Percentiles rank a stretch among this genome's conserved stretches.
Evolutionary conservation across 2,888 invertebrate species (phyloP).

Genomic region (Chrysodeixis includens): DNA sequence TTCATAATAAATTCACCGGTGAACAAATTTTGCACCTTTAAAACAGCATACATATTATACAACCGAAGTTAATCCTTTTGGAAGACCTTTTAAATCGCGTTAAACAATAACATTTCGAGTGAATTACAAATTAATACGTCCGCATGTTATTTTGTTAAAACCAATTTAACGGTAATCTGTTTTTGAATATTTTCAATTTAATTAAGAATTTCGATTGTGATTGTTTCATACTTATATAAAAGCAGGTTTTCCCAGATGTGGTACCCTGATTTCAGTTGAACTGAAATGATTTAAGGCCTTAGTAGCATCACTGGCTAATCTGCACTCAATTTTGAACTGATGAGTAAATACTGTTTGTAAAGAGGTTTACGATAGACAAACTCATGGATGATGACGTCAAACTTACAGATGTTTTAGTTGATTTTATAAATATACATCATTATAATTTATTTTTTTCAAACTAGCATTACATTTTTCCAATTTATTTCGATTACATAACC

Average conservation of each 20-base stretch:
- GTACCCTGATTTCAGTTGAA: not conserved
- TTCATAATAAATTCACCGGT: slow-evolving; percentile 19
- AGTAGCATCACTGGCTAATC: too few relatives aligned
- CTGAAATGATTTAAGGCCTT: not conserved
- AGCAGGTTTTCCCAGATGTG: not conserved
- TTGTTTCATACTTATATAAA: not conserved
- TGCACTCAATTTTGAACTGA: too few relatives aligned
- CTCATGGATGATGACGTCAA: too few relatives aligned
- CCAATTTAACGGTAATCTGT: slow-evolving; percentile 27
- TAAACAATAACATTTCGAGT: slow-evolving; percentile 28
- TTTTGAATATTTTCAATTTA: slow-evolving; percentile 45
- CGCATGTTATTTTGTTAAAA: slow-evolving; percentile 30
- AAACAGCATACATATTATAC: slow-evolving; percentile 20
- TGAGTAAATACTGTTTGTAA: too few relatives aligned
- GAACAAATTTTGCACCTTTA: slow-evolving; percentile 34
- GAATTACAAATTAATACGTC: slow-evolving; percentile 47
- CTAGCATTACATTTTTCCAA: too few relatives aligned
- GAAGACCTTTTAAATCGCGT: slow-evolving; percentile 20
- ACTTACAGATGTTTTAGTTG: too few relatives aligned
- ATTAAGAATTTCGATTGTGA: slow-evolving; percentile 13
- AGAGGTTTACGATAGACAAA: too few relatives aligned
- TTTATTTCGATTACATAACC: too few relatives aligned
- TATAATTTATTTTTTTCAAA: too few relatives aligned
- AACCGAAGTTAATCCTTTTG: slow-evolving; percentile 31
- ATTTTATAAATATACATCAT: too few relatives aligned